A percentile compares a stretch with the other conserved stretches of the same genome.
phyloP scores from a whole-genome alignment of 30 jellyfish, hydroid and myxozoan genomes.

The Clytia hemisphaerica region DNA sequence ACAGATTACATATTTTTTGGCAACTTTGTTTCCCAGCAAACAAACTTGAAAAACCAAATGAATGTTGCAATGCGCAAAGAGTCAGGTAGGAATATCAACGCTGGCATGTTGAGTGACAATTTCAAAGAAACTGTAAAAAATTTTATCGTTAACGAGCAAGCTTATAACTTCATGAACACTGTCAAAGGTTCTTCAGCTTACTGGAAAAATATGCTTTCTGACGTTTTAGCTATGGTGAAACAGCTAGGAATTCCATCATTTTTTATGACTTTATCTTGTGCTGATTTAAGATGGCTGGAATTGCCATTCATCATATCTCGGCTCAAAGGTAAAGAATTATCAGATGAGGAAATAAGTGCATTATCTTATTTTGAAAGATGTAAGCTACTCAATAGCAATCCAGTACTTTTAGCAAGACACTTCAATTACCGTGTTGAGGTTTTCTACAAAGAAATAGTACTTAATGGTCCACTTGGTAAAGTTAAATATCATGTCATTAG shows the following conservation, averaged over 20 bases:
- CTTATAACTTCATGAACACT: constrained; percentile 10
- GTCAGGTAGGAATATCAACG: too few relatives aligned
- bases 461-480: not conserved
- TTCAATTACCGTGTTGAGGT: not conserved
- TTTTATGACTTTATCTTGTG: constrained; percentile 22
- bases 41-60: too few relatives aligned
- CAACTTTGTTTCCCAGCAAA: too few relatives aligned
- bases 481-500: not conserved
- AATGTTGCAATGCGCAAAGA: too few relatives aligned
- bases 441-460: not conserved
- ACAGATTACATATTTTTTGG: too few relatives aligned
- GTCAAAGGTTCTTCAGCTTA: constrained; percentile 42
- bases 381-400: not conserved
- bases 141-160: constrained; percentile 19
- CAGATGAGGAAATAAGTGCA: not conserved
- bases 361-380: not conserved
- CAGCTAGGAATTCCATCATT: constrained; percentile 33
- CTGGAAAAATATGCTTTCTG: constrained; percentile 25
- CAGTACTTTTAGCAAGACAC: not conserved
- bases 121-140: constrained; percentile 5
- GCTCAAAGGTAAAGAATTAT: not conserved
- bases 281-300: constrained; percentile 33
- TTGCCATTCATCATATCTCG: too few relatives aligned
- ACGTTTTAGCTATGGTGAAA: constrained; percentile 41
- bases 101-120: constrained; percentile 14